Evolutionary conservation across 2,113 vertebrate genomes (phyloP).

Genomic region (Neolamprologus kungweensis): DNA sequence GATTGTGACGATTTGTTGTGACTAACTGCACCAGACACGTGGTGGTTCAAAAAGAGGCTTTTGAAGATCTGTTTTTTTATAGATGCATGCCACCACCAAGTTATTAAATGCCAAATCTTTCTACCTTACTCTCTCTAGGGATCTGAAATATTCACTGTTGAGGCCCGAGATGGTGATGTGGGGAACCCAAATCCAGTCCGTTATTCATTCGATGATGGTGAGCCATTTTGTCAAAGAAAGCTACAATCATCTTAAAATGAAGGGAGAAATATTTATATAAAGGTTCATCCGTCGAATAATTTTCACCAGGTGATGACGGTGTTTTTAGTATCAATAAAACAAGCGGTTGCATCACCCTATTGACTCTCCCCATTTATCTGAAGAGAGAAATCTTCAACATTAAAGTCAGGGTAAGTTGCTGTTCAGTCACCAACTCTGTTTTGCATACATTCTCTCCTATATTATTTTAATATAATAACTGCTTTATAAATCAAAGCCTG

Average conservation of each 20-base stretch:
- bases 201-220: slow-evolving; percentile 85
- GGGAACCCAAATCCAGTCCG: slow-evolving; percentile 82
- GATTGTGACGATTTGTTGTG: neutral
- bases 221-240: neutral
- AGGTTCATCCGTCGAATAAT: neutral
- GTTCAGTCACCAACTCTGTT: neutral
- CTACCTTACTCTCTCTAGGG: slow-evolving; percentile 65
- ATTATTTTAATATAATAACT: neutral
- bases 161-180: slow-evolving; percentile 87
- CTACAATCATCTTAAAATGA: neutral
- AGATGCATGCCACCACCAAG: neutral
- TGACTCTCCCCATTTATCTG: slow-evolving; percentile 75
- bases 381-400: slow-evolving; percentile 87
- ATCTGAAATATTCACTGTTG: slow-evolving; percentile 86
- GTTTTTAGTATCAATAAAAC: slow-evolving; percentile 83
- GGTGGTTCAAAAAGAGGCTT: neutral
- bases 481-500: neutral
- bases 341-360: slow-evolving; percentile 81
- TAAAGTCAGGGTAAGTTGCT: slow-evolving; percentile 77
- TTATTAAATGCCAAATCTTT: neutral
- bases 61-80: neutral
- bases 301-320: slow-evolving; percentile 76
- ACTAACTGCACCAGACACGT: neutral
- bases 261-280: neutral
- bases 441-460: neutral